Conservation (phyloP, 30 jellyfish, hydroid and myxozoan genomes). For the Aurelia sp. region DNA sequence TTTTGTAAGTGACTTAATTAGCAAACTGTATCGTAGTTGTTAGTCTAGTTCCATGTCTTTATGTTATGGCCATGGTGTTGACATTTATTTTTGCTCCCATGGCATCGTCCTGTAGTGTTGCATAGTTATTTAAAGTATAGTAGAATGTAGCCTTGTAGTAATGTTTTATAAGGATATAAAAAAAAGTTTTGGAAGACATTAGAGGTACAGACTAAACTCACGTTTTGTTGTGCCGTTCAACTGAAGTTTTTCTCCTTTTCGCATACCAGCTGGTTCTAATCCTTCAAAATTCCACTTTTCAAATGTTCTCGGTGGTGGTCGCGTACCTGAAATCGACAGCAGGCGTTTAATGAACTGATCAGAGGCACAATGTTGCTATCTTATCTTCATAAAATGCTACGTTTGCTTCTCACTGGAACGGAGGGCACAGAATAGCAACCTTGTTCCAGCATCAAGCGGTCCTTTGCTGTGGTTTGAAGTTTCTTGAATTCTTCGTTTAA, state of each 20-base stretch:
- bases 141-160: too few species aligned
- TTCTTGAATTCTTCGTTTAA: background rate
- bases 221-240: conserved; percentile 9
- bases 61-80: too few species aligned
- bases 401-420: background rate
- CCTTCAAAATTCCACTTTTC: conserved; percentile 77
- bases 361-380: too few species aligned
- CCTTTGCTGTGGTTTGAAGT: background rate
- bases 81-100: too few species aligned
- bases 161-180: too few species aligned
- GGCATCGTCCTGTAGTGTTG: too few species aligned
- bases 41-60: too few species aligned
- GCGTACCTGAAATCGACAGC: conserved; percentile 55
- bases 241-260: conserved; percentile 77
- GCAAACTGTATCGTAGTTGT: too few species aligned
- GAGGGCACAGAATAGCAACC: background rate
- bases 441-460: background rate
- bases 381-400: background rate
- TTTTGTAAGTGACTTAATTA: too few species aligned
- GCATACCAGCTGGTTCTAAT: conserved; percentile 81
- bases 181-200: background rate
- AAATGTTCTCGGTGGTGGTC: conserved; percentile 83
- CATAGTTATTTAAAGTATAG: too few species aligned
- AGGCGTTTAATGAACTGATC: too few species aligned
- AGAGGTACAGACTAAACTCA: background rate